These are phyloP conservation scores for Galleria mellonella DNA, from an alignment of 1,140 invertebrate species.

Conservation along the genomic window DNA sequence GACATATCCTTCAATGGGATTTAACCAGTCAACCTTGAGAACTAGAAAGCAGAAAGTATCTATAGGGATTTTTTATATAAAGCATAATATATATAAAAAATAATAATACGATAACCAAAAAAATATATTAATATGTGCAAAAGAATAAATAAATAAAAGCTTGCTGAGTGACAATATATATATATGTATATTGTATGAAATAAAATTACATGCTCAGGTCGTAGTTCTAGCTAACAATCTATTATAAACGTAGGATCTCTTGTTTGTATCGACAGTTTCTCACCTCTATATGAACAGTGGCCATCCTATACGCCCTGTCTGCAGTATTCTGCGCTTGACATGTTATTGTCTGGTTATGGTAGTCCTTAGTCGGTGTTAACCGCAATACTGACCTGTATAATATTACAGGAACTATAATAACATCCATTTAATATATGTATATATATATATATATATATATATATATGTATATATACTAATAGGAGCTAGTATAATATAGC, in stretches of 20 bases:
- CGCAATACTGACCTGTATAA: slow-evolving; percentile 90
- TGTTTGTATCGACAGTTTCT: too few relatives aligned
- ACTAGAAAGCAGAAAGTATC: too few relatives aligned
- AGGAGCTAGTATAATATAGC: not conserved
- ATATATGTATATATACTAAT: not conserved
- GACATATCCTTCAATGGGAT: too few relatives aligned
- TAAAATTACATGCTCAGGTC: too few relatives aligned
- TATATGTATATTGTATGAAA: too few relatives aligned
- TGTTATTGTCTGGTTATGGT: slow-evolving; percentile 93
- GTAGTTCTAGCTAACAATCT: too few relatives aligned
- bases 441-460: slow-evolving; percentile 46
- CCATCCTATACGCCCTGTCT: slow-evolving; percentile 85
- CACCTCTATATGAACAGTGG: slow-evolving; percentile 86
- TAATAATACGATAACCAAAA: too few relatives aligned
- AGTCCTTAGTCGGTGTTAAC: slow-evolving; percentile 87
- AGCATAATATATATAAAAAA: too few relatives aligned
- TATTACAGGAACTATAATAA: slow-evolving; percentile 28
- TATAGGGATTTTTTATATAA: not conserved
- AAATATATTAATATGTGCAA: too few relatives aligned
- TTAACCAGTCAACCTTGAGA: too few relatives aligned
- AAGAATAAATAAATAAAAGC: not conserved
- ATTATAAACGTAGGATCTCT: too few relatives aligned
- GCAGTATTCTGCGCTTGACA: slow-evolving; percentile 93
- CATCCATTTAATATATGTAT: too few relatives aligned
- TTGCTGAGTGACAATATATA: not conserved